phyloP scores from a whole-genome alignment of 2,113 vertebrate species.

The Mesocricetus auratus region DNA sequence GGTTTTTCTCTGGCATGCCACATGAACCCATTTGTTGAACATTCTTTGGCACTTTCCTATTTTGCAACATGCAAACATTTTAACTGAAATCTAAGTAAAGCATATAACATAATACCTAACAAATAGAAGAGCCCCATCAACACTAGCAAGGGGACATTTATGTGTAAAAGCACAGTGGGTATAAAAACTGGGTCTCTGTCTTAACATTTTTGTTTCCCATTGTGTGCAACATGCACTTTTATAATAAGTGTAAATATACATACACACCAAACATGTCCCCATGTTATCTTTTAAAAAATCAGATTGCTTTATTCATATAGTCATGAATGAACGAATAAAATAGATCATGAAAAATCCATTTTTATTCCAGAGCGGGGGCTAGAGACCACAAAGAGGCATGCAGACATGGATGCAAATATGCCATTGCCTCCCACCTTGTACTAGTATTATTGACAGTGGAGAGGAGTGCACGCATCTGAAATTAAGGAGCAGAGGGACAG shows the following conservation, averaged over 20 bases:
- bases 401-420: not conserved
- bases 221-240: not conserved
- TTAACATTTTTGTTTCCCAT: constrained; percentile 30
- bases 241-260: not conserved
- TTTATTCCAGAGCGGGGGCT: not conserved
- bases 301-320: not conserved
- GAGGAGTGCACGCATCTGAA: not conserved
- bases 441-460: constrained; percentile 47
- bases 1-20: not conserved
- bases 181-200: not conserved
- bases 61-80: constrained; percentile 42
- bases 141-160: not conserved
- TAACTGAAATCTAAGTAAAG: constrained; percentile 46
- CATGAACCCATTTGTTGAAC: not conserved
- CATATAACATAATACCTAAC: not conserved
- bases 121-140: not conserved
- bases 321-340: not conserved
- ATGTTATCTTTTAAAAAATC: constrained; percentile 42
- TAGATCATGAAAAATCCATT: constrained; percentile 27
- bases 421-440: not conserved
- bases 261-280: not conserved
- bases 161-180: constrained; percentile 8
- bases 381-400: not conserved
- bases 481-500: not conserved
- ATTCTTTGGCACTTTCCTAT: not conserved